Base-by-base conservation (phyloP, 64 coral and sea anemone species). In the Cladopsammia gracilis region DNA sequence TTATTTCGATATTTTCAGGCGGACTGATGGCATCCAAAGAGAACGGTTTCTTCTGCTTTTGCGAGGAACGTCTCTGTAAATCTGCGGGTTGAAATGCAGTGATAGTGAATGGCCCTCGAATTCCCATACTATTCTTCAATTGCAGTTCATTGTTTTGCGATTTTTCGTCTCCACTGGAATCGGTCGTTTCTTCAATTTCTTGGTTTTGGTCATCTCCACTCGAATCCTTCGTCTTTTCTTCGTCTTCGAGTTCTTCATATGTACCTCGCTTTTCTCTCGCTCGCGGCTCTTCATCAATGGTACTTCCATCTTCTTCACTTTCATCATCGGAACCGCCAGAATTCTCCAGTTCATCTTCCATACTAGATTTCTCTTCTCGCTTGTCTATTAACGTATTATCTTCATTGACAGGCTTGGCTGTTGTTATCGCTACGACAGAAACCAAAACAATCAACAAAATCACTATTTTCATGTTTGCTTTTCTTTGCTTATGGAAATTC, bases 241-340 rank as follows among this genome's bases (percentile, higher is more conserved):
- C 43, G 18, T 84, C 16, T 49, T 84, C 44, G 34, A 50, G 19
- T 10, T 65, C 62, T 42, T 24, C 45, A 45, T n/a, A 10, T 2
- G 10, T 10, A 45, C 18, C 20, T 84, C 80, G 44, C 42, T 84
- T 84, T 20, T 84, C 60, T 67, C 80, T 84, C 19, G 47, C 43
- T 49, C 80, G 60, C 18, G 80, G 61, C 5, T 84, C 80, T 45
- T 84, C 45, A 44, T 75, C 80, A 16, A 64, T 84, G 8, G 80
- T 66, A 23, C 80, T 84, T 22, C 80, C 80, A 67, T 84, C 80
- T 67, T 84, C 80, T 19, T 84, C 80, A 5, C 67, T 61, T 23
- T 84, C 61, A 9, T 84, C 61, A 45, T 67, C 80, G 1, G 43
- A 19, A 50, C 48, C 20, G 3, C 60, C 80, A 84, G 80, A 84